These are phyloP conservation scores for Amia ocellicauda DNA, from an alignment of 2,113 vertebrate genomes.

Conservation along the genomic window DNA sequence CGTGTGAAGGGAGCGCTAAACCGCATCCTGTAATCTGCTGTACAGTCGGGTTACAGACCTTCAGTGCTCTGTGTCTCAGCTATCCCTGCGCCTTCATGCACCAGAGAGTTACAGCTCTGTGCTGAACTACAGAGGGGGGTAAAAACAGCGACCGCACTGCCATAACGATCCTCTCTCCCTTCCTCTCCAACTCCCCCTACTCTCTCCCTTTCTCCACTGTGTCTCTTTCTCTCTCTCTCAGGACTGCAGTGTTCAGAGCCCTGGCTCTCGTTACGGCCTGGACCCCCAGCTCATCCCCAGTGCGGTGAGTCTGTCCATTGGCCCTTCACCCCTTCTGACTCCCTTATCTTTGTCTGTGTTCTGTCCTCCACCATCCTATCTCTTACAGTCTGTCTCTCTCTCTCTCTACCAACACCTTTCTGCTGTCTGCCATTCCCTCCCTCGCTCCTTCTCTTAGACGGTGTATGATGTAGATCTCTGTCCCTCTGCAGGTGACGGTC, in stretches of 20 bases:
- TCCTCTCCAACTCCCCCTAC: neutral
- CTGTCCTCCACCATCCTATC: neutral
- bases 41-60: no score
- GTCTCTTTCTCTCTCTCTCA: neutral
- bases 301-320: slow-evolving; percentile 56
- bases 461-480: no score
- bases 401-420: no score
- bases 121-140: no score
- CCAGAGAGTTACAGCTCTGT: no score
- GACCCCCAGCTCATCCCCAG: slow-evolving; percentile 65
- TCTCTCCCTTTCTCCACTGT: neutral
- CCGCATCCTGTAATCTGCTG: no score
- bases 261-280: slow-evolving; percentile 62
- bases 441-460: neutral
- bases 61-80: neutral
- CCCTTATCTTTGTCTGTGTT: neutral
- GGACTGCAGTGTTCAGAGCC: slow-evolving; percentile 23
- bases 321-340: neutral
- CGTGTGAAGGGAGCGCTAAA: no score
- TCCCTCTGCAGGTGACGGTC: slow-evolving; percentile 55
- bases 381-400: neutral
- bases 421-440: neutral
- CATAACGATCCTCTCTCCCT: neutral
- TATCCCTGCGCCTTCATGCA: no score
- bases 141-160: no score